Evolutionary conservation across 1,140 invertebrate species (phyloP).

Genomic region (Coelopa frigida): DNA sequence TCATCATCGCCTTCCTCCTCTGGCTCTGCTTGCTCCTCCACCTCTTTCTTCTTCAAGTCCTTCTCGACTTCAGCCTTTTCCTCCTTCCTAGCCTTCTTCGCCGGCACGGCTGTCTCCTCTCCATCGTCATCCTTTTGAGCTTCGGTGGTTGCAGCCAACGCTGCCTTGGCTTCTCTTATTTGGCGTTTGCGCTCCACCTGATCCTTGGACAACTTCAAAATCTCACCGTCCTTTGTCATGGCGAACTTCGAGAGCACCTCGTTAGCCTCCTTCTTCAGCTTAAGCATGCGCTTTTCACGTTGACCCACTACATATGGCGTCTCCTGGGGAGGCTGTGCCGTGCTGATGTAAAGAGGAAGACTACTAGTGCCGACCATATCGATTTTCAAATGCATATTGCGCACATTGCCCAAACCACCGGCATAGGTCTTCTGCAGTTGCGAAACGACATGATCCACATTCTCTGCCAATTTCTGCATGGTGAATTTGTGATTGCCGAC

Average conservation of each 20-base stretch:
- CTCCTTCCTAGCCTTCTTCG: constrained; percentile 25
- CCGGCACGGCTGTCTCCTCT: constrained; percentile 19
- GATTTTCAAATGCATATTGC: constrained; percentile 47
- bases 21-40: neutral
- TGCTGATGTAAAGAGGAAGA: constrained; percentile 35
- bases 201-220: constrained; percentile 24
- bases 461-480: constrained; percentile 44
- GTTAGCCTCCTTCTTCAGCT: constrained; percentile 37
- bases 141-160: constrained; percentile 12
- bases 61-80: neutral
- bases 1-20: constrained; percentile 8
- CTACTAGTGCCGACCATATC: constrained; percentile 33
- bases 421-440: constrained; percentile 46
- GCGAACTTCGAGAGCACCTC: constrained; percentile 31
- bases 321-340: constrained; percentile 26
- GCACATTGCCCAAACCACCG: constrained; percentile 49
- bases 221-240: constrained; percentile 35
- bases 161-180: constrained; percentile 19
- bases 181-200: constrained; percentile 33
- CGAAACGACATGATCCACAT: constrained; percentile 42
- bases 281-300: constrained; percentile 35
- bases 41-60: neutral
- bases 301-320: constrained; percentile 34
- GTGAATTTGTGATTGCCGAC: constrained; percentile 47
- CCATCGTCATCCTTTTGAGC: constrained; percentile 16